Base-by-base conservation (phyloP, 2,888 invertebrate species). In the Cephus runcator region DNA sequence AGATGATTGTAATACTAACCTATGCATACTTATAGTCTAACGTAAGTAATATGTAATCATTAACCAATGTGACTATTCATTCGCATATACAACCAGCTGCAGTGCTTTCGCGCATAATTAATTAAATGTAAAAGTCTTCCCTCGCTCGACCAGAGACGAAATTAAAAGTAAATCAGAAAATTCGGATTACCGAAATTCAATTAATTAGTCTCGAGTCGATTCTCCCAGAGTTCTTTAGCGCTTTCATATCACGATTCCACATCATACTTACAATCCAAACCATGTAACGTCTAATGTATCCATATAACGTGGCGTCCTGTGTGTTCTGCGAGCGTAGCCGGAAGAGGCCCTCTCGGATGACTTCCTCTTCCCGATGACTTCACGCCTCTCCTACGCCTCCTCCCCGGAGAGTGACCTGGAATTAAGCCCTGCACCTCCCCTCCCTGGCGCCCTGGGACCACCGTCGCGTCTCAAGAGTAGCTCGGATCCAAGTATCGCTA, bases 331-430 rank as follows among this genome's bases (percentile, higher is more conserved):
- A 86, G 84, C 93, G 92, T 94, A 98, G 98, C 98, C 98, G 92
- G 97, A 98, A 92, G 98, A 98, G 93, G 97, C 97, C 92, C 94
- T 98, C 92, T 98, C 98, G 89, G 99, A 99, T 93, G 98, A 99
- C 94, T 98, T 98, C 95, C 95, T 99, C 91, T 99, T 99, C 94
- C 98, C 98, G 91, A 98, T 98, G 98, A 97, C 97, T 87, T 97
- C 97, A 92, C 96, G 98, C 91, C 94, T 98, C 86, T 98, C 98
- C 90, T 98, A 98, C 93, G 98, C 98, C 84, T 98, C 98, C 90
- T 98, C 98, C 91, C 98, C 98, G 83, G 98, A 98, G 93, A 98
- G 97, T 91, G 98, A 98, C 93, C 94, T 97, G 92, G 98, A 98
- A 91, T 95, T 97, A 90, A 97, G 96, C 90, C 95, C 95, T 81